These are phyloP conservation scores for Torymus texanus DNA, from an alignment of 2,888 invertebrate species.

Conservation along the genomic window DNA sequence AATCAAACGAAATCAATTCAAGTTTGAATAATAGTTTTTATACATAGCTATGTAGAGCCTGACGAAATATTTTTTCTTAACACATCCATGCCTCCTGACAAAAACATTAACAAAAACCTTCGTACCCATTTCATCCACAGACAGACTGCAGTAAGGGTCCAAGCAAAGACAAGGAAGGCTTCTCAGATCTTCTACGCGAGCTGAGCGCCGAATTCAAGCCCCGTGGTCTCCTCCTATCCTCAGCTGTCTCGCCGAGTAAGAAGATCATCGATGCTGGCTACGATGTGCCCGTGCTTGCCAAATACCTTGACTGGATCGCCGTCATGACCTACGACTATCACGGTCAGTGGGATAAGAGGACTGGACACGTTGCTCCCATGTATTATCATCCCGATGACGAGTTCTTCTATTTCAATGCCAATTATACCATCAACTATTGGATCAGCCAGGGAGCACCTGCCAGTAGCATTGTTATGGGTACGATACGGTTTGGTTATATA, in stretches of 20 bases:
- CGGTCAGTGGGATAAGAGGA: conserved; percentile 94
- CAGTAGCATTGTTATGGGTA: conserved; percentile 88
- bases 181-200: conserved; percentile 85
- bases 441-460: conserved; percentile 88
- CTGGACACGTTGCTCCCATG: conserved; percentile 91
- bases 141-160: conserved; percentile 91
- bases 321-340: conserved; percentile 96
- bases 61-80: too few species aligned
- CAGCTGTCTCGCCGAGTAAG: conserved; percentile 92
- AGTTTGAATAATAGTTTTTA: too few species aligned
- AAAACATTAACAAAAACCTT: too few species aligned
- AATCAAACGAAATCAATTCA: too few species aligned
- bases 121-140: conserved; percentile 71
- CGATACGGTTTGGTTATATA: neutral
- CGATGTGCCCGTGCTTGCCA: conserved; percentile 85
- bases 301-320: conserved; percentile 91
- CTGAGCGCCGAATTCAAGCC: conserved; percentile 82
- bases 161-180: conserved; percentile 87
- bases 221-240: conserved; percentile 83
- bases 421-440: conserved; percentile 93
- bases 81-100: too few species aligned
- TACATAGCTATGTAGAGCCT: too few species aligned
- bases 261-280: conserved; percentile 90
- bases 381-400: conserved; percentile 90
- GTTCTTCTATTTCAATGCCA: conserved; percentile 88